Conservation (phyloP, 2,113 vertebrate genomes). For the Ciconia maguari region DNA sequence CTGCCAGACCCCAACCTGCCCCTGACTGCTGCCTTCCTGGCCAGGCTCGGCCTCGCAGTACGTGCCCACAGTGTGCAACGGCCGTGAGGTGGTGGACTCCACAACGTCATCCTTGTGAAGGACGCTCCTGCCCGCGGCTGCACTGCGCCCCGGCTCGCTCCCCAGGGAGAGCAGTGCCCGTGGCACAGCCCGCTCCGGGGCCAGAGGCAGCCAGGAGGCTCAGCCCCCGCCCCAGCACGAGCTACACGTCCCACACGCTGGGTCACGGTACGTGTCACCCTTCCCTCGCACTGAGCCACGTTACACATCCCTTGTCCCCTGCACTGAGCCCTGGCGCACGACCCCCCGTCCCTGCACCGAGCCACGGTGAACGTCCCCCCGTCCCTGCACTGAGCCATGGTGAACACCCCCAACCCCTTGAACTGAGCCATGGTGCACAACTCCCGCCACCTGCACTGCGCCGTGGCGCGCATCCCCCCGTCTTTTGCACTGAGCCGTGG, state of each 20-base stretch:
- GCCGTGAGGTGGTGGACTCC: constrained; percentile 94
- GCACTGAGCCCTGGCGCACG: background rate
- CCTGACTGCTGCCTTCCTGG: constrained; percentile 1
- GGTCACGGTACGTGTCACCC: background rate
- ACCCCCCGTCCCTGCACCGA: background rate
- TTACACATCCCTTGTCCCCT: background rate
- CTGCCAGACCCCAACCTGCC: background rate
- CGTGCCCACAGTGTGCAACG: constrained; percentile 93
- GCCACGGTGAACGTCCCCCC: background rate
- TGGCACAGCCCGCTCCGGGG: fast-evolving
- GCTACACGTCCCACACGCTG: fast-evolving
- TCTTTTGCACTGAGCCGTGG: background rate
- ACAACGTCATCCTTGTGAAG: constrained; percentile 94
- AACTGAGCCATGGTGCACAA: background rate
- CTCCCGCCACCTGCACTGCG: background rate
- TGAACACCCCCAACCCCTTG: background rate
- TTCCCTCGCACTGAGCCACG: background rate
- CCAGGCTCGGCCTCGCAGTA: constrained; percentile 85
- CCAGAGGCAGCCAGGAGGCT: background rate
- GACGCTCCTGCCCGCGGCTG: background rate
- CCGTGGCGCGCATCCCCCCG: fast-evolving
- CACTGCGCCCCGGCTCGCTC: background rate
- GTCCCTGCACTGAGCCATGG: background rate
- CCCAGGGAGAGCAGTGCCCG: background rate
- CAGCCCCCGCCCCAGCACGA: background rate